Base-by-base conservation (phyloP, 2,113 vertebrate genomes). In the Trochalopteron elliotii region DNA sequence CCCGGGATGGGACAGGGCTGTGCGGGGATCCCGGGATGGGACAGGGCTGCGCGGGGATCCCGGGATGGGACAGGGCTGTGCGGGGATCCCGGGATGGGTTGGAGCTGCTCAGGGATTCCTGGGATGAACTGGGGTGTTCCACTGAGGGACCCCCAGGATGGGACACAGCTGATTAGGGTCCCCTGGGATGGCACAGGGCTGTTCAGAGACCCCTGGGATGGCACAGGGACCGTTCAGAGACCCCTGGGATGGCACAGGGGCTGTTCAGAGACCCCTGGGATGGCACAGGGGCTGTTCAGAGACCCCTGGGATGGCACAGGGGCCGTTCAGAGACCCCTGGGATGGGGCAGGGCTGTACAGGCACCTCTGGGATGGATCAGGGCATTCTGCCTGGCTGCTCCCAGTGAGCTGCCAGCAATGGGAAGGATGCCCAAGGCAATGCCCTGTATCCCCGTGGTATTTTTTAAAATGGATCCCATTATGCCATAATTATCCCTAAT, bases 331-430 rank as follows among this genome's bases (percentile, higher is more conserved):
- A 4, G 7, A 15, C 27, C 19, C 1, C 15, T 0, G 7, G 28
- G 47, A 4, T 20, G 37, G 57, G 10, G 0, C 7, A 7, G 50
- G 12, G 1, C 21, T 45, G 39, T 5, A 55, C 14, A 20, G 61
- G 5, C 9, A 12, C 24, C 20, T 1, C 18, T 0, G 7, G 24
- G 47, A 4, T 25, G 42, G 57, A 12, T 0, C 6, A 6, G 50
- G 13, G 1, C 21, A 16, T 45, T 56, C 42, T 25, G 18, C 50
- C 47, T 6, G 12, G 30, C 18, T 45, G n/a, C 10, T 68, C n/a
- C 42, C 53, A 16, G 52, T 0, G 11, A 8, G 33, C n/a, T 79
- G 60, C 50, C 42, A 39, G 75, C 24, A 15, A 1, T 39, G 27
- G 40, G 83, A 27, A 39, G 57, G 71, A 33, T 59, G 61, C 25